Evolutionary conservation across 2,888 invertebrate species (phyloP), one percentile per base, ranked within the genome.

Genomic region (Hemicrepidius hirtus): DNA sequence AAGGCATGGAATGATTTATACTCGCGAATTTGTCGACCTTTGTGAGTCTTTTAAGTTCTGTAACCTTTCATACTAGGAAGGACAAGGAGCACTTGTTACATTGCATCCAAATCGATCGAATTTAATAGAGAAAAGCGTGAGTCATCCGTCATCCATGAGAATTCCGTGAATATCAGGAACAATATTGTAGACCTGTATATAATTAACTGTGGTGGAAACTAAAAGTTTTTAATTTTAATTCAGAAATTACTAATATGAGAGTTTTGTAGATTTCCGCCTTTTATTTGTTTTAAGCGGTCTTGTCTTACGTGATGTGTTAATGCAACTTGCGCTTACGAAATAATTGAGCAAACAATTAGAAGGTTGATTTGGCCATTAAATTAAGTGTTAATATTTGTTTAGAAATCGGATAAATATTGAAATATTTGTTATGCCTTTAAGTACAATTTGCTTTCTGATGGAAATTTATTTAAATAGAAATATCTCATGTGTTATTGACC

Each of bases 381-480:
- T 64, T 64, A 64, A 49, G 32, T 63, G 24, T 49, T 46, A 64
- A 37, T 64, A 64, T 64, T 64, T 46, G 44, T 50, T 50, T 64
- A 64, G 64, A 64, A 64, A 64, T 64, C 50, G 21, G 16, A n/a
- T 35, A 63, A 35, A 62, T 62, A 62, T 50, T 50, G 50, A 21
- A 37, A 35, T 64, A 50, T 49, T 28, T 37, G 21, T 49, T 35
- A 24, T 44, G 21, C 35, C 32, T 32, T 50, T 10, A 37, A 12
- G 41, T 62, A 16, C 44, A 62, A 44, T 62, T 21, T 18, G 50
- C 64, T 64, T 64, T 64, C 64, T 64, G 49, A 50, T 37, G 37
- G 12, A 59, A 59, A 35, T 21, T 21, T 37, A 50, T 49, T 35
- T 40, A 13, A 49, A 32, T 64, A 64, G 35, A 50, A 64, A 49